Evolutionary conservation across 2,797 vertebrate species (phyloP).

Genomic region (Ficedula albicollis): DNA sequence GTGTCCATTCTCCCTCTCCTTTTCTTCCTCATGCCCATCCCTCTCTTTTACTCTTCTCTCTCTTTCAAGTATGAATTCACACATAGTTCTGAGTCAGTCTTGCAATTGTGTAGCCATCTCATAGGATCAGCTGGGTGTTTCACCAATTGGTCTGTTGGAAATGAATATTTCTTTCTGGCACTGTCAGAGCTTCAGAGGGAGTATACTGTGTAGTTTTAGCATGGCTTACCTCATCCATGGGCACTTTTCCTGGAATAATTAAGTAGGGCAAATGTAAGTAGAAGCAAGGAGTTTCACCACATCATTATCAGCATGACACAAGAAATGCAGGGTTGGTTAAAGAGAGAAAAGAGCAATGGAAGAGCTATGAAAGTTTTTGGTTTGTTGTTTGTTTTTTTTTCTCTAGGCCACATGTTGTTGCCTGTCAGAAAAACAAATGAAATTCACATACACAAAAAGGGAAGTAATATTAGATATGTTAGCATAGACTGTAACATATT

Average conservation of each 20-base stretch:
- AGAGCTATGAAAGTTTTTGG: background rate
- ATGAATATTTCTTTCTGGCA: background rate
- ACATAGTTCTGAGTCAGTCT: background rate
- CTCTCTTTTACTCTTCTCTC: background rate
- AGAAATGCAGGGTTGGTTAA: background rate
- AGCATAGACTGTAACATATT: background rate
- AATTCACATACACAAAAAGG: background rate
- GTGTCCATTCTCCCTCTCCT: background rate
- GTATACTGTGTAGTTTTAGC: background rate
- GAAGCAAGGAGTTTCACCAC: background rate
- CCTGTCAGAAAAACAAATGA: background rate
- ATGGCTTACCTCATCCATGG: background rate
- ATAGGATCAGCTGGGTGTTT: background rate
- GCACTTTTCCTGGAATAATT: background rate
- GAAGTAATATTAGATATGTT: background rate
- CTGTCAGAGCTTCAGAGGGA: background rate
- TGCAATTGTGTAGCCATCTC: background rate
- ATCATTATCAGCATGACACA: fast-evolving
- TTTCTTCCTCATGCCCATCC: background rate
- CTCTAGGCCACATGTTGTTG: background rate
- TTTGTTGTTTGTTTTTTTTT: background rate
- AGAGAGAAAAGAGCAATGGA: background rate
- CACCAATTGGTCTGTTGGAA: background rate
- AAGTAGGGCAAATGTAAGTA: background rate
- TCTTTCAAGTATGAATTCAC: background rate